A percentile compares a stretch with the other conserved stretches of the same genome.
phyloP scores from a whole-genome alignment of 2,888 invertebrate genomes.

The Isoperla grammatica region DNA sequence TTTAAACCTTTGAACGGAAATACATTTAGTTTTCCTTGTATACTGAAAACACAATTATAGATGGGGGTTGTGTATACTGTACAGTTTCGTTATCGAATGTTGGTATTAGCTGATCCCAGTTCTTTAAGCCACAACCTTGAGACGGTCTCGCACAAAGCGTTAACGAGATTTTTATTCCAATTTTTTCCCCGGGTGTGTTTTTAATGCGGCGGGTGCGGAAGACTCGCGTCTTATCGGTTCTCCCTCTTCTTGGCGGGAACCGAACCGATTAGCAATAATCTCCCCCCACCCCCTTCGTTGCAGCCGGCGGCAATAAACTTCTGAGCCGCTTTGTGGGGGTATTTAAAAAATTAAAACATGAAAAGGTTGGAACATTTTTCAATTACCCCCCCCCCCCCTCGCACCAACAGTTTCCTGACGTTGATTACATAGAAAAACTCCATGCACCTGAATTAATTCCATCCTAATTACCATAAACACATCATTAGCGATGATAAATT shows the following conservation, averaged over 20 bases:
- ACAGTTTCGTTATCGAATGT: no score
- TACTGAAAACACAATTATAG: no score
- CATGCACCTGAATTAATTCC: constrained; percentile 4
- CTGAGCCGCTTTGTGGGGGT: no score
- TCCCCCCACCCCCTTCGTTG: neutral
- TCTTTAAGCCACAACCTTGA: no score
- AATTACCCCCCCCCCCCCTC: neutral
- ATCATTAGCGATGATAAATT: neutral
- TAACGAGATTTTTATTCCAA: constrained; percentile 17
- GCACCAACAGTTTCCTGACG: constrained; percentile 1
- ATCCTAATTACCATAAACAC: constrained; percentile 2
- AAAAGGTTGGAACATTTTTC: neutral
- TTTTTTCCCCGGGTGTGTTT: neutral
- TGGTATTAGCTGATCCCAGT: no score
- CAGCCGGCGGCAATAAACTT: no score
- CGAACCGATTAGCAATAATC: constrained; percentile 16
- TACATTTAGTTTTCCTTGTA: no score
- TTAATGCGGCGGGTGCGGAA: neutral
- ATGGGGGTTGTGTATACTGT: no score
- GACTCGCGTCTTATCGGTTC: constrained; percentile 7
- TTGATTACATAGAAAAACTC: constrained; percentile 1
- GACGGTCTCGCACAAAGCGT: neutral
- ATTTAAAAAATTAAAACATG: neutral
- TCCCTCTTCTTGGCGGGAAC: constrained; percentile 14
- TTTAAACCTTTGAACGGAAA: no score